Base-by-base conservation (phyloP, 1,140 invertebrate species). In the Scaptomyza pallida region DNA sequence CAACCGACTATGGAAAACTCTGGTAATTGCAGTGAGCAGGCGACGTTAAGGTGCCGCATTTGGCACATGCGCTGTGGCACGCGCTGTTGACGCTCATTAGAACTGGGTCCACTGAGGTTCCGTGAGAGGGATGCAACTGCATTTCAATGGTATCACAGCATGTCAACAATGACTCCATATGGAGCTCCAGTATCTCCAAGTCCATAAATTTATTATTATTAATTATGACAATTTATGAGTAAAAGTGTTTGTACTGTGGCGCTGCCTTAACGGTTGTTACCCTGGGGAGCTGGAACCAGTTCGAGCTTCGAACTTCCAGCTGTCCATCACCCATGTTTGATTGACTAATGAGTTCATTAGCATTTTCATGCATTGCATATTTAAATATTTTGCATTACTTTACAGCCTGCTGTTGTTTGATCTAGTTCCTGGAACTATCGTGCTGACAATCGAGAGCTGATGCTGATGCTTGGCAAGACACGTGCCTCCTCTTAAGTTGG, bases 171-270 rank as follows among this genome's bases (percentile, higher is more conserved):
- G 23, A 40, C 69, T 67, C 43, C 40, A 44, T 67, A 57, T 13
- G 51, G 60, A 19, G 67, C 62, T 71, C 59, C 54, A 62, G 65
- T 47, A 64, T 73, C 63, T 57, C 45, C 57, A 45, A 78, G 68
- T 65, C 81, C 80, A 86, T 85, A 86, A 76, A 73, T 59, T 76
- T 59, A 60, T 67, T 57, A 57, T 78, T 86, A 85, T 86, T 86
- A 85, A 85, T 81, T 86, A 86, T 85, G 81, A 85, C 81, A 86
- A 86, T 88, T 81, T 81, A 77, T 83, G 81, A 86, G 77, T 85
- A 86, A 77, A 77, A 81, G 81, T 85, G 81, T 86, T 86, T 63
- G 54, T 10, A 43, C 19, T 50, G 3, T 57, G 43, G 26, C 45
- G 54, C 50, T 51, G 50, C 55, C 81, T 45, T 76, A 62, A 52